A percentile compares a stretch with the other conserved stretches of the same genome.
Evolutionary conservation across 2,888 invertebrate genomes (phyloP).

Genomic region (Mechanitis mazaeus): DNA sequence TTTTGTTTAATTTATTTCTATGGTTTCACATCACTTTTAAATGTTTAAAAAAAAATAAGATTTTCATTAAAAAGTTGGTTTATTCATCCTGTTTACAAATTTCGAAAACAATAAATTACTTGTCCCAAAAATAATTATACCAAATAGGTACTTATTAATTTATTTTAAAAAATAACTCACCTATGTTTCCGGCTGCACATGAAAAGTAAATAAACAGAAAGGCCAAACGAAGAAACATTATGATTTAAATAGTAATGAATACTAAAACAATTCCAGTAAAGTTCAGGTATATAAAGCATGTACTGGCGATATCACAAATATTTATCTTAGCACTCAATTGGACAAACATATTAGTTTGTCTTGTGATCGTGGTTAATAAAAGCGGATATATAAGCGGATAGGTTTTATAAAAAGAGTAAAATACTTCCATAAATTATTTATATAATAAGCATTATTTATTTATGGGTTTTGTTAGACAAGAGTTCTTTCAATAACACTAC

Average conservation of each 20-base stretch:
- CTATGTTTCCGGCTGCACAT: neutral
- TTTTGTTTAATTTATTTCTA: too few relatives aligned
- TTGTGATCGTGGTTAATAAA: neutral
- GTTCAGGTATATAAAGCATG: neutral
- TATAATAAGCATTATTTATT: too few relatives aligned
- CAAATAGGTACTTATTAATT: neutral
- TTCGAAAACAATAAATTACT: too few relatives aligned
- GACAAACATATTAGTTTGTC: constrained; percentile 2
- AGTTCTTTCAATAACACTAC: too few relatives aligned
- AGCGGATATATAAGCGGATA: neutral
- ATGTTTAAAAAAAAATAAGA: too few relatives aligned
- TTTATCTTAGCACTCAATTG: constrained; percentile 1
- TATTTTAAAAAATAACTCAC: neutral
- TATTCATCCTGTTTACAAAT: neutral
- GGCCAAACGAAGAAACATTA: neutral
- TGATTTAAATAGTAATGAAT: neutral
- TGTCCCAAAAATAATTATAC: neutral
- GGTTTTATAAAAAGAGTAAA: too few relatives aligned
- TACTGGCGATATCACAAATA: neutral
- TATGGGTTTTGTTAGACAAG: too few relatives aligned
- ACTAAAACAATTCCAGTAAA: neutral
- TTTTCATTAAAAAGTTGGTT: too few relatives aligned
- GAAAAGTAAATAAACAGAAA: neutral
- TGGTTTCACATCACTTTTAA: too few relatives aligned
- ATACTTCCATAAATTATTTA: too few relatives aligned